Percentiles rank a stretch among this genome's conserved stretches.
These are phyloP conservation scores for Cheirogaleus medius DNA, from an alignment of 2,113 vertebrate species.

Conservation along the genomic window DNA sequence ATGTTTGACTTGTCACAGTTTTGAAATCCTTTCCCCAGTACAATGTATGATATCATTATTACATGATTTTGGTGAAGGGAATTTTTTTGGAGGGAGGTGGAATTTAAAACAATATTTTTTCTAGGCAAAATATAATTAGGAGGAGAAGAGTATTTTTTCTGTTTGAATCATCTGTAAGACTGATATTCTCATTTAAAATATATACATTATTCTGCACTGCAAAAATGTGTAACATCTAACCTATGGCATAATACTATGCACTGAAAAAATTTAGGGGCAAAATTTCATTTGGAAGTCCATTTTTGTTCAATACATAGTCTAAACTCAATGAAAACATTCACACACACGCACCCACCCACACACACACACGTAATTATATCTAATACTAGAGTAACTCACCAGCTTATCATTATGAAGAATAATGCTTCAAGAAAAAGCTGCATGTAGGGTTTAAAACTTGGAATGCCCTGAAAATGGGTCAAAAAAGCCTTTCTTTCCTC, in stretches of 20 bases:
- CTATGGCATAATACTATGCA: not conserved
- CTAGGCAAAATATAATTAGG: not conserved
- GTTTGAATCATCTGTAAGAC: not conserved
- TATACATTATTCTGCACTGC: not conserved
- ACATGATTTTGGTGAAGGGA: not conserved
- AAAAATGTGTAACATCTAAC: not conserved
- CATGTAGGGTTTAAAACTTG: not conserved
- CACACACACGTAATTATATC: not conserved
- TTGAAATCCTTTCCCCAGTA: slow-evolving; percentile 34
- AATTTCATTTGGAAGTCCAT: not conserved
- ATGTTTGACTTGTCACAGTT: not conserved
- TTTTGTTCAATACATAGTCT: not conserved
- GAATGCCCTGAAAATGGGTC: not conserved
- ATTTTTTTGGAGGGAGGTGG: not conserved
- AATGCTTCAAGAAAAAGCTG: not conserved
- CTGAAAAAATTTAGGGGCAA: not conserved
- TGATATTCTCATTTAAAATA: not conserved
- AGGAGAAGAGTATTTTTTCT: not conserved
- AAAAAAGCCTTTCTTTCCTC: not conserved
- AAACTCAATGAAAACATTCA: not conserved
- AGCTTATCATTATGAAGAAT: not conserved
- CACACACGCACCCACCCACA: not conserved
- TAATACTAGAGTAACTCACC: not conserved
- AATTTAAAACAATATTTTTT: slow-evolving; percentile 33
- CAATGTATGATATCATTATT: not conserved